These are phyloP conservation scores for Ephydatia muelleri DNA, from an alignment of 37 sponge, comb jelly and placozoan genomes.

Conservation along the genomic window DNA sequence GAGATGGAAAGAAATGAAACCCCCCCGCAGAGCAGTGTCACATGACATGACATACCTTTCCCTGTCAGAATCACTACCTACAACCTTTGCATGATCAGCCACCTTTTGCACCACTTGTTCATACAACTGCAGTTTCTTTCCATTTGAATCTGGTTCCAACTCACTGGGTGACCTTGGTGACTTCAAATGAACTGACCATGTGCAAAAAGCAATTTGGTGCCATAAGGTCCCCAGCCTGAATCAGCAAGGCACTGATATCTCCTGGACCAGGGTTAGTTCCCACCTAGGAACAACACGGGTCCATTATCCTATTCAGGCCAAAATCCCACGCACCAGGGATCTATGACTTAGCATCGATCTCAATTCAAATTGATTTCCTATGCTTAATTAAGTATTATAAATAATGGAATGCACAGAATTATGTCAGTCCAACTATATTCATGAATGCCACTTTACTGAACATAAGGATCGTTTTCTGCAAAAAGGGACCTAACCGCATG, in stretches of 20 bases:
- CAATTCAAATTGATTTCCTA: no score
- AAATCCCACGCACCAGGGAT: no score
- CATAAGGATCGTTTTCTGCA: no score
- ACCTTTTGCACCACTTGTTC: conserved; percentile 7
- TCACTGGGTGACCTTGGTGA: not conserved
- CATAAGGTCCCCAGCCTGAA: conserved; percentile 68
- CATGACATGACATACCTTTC: conserved; percentile 9
- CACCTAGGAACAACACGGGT: not conserved
- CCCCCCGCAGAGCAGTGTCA: not conserved
- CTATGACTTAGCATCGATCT: no score
- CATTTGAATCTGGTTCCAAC: not conserved
- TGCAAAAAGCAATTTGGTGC: conserved; percentile 68
- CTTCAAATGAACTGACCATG: conserved; percentile 1
- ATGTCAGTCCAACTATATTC: no score
- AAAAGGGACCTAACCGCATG: no score
- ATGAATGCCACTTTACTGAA: no score
- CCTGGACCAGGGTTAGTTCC: not conserved
- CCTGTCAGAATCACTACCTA: conserved; percentile 27
- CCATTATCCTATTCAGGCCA: no score
- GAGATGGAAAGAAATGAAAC: not conserved
- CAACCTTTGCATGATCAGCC: conserved; percentile 11
- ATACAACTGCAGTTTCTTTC: conserved; percentile 33
- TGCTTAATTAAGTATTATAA: no score
- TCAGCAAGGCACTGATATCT: conserved; percentile 52
- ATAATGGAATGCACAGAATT: no score